Evolutionary conservation across 1,140 invertebrate species (phyloP).

Genomic region (Wiebesia pumilae): DNA sequence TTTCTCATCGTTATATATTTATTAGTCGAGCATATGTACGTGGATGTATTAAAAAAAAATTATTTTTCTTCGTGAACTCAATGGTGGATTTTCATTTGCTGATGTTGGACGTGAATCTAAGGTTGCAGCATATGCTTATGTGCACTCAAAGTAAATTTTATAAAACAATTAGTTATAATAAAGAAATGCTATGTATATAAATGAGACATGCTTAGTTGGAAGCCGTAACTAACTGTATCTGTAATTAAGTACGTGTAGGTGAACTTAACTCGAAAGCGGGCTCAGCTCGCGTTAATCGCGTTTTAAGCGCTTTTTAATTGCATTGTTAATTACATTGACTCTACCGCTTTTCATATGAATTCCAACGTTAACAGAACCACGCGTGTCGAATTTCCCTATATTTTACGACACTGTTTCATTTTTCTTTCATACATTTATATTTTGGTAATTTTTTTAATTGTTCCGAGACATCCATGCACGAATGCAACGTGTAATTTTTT

Average conservation of each 20-base stretch:
- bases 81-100: background rate
- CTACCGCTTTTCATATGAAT: slow-evolving; percentile 15
- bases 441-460: background rate
- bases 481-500: background rate
- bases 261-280: background rate
- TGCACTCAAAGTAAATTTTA: background rate
- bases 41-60: background rate
- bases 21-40: background rate
- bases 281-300: slow-evolving; percentile 35
- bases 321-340: slow-evolving; percentile 41
- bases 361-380: slow-evolving; percentile 11
- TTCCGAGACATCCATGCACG: background rate
- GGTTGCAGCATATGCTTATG: too few relatives aligned
- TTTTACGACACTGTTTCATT: background rate
- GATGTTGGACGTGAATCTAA: background rate
- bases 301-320: slow-evolving; percentile 53
- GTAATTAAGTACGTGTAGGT: background rate
- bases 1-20: too few relatives aligned
- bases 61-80: too few relatives aligned
- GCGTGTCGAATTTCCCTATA: background rate
- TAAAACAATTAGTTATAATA: slow-evolving; percentile 24
- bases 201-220: background rate
- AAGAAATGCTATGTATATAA: background rate
- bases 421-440: slow-evolving; percentile 6
- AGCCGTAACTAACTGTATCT: background rate